Evolutionary conservation across 1,140 invertebrate species (phyloP).

Genomic region (Ylistrum balloti): DNA sequence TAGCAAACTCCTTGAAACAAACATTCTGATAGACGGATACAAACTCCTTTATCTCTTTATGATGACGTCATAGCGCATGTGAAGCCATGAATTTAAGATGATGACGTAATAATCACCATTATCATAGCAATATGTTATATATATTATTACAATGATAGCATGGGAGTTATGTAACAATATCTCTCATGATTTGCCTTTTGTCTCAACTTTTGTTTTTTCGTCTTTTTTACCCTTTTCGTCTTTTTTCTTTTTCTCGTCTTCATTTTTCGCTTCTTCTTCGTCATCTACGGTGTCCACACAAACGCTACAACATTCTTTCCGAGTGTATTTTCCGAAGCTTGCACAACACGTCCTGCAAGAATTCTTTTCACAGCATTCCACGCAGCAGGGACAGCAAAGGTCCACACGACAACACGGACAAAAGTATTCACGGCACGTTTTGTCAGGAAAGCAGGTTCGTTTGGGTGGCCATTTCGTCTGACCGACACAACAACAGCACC

Average conservation of each 20-base stretch:
- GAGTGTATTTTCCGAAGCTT: neutral
- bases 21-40: no score
- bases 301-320: neutral
- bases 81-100: no score
- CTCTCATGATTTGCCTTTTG: no score
- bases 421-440: neutral
- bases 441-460: neutral
- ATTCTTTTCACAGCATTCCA: neutral
- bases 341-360: neutral
- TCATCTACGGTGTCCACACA: neutral
- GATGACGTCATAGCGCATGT: no score
- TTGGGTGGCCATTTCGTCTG: neutral
- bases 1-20: no score
- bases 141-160: no score
- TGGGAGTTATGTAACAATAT: no score
- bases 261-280: neutral
- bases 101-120: no score
- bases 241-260: neutral
- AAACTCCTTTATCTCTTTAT: no score
- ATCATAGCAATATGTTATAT: no score
- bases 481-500: constrained; percentile 4
- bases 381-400: neutral
- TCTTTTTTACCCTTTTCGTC: neutral
- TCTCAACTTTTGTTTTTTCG: neutral
- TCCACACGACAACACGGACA: neutral